Evolutionary conservation across 2,113 vertebrate species (phyloP).

Genomic region (Penelope pileata): DNA sequence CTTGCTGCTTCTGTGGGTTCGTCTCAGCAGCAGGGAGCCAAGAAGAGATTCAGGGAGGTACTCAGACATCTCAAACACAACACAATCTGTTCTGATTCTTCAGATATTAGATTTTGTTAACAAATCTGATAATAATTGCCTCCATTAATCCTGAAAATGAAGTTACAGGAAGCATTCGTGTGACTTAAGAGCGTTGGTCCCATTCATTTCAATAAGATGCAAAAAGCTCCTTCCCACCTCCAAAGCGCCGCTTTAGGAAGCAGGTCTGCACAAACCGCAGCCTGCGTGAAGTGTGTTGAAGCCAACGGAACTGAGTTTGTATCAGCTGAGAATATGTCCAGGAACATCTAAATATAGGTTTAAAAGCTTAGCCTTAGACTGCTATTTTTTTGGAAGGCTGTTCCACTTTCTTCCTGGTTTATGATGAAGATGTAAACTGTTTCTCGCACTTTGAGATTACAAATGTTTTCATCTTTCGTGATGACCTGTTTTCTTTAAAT

Average conservation of each 20-base stretch:
- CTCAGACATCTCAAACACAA: rapidly evolving
- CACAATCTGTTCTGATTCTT: background rate
- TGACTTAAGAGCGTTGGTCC: rapidly evolving
- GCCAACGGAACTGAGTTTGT: background rate
- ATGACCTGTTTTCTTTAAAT: background rate
- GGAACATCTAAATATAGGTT: background rate
- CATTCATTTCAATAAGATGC: background rate
- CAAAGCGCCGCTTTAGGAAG: background rate
- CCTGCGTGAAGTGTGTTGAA: background rate
- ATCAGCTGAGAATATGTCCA: background rate
- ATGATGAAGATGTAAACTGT: background rate
- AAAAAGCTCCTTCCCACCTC: rapidly evolving
- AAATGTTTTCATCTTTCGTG: background rate
- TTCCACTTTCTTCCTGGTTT: background rate
- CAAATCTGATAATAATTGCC: background rate
- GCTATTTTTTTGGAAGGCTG: background rate
- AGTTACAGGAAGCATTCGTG: background rate
- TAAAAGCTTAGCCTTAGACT: background rate
- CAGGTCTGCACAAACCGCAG: background rate
- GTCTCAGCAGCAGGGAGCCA: background rate
- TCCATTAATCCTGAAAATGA: rapidly evolving
- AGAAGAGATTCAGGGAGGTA: background rate
- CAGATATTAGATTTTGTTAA: background rate
- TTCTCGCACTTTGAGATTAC: background rate
- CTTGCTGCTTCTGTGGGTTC: background rate